A percentile compares a stretch with the other conserved stretches of the same genome.
These are phyloP conservation scores for Benthosema pterotum DNA, from an alignment of 2,797 vertebrate genomes.

Conservation along the genomic window DNA sequence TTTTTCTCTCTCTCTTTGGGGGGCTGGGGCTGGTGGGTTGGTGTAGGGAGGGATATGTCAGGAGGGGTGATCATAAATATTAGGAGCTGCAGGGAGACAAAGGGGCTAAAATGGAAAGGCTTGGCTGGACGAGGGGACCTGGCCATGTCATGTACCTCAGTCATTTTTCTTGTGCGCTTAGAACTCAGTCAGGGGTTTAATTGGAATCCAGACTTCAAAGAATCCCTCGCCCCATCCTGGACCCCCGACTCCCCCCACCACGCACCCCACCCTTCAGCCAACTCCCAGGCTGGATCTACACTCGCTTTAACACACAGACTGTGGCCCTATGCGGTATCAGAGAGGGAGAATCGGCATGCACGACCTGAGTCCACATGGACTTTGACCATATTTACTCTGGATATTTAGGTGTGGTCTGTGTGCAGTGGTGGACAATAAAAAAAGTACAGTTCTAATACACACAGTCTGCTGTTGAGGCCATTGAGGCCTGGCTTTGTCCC, in stretches of 20 bases:
- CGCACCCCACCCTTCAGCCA: conserved; percentile 61
- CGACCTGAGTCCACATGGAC: conserved; percentile 69
- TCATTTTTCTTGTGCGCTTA: conserved; percentile 96
- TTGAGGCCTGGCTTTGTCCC: too few species aligned
- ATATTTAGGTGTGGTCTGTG: conserved; percentile 52
- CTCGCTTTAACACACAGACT: conserved; percentile 59
- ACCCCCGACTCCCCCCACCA: conserved; percentile 62
- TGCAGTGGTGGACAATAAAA: too few species aligned
- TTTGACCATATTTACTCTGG: conserved; percentile 68
- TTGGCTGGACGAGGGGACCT: conserved; percentile 89
- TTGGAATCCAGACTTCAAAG: conserved; percentile 99
- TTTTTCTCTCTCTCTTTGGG: conserved; percentile 41
- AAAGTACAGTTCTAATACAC: too few species aligned
- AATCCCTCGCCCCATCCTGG: conserved; percentile 86
- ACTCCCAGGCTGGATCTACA: conserved; percentile 78
- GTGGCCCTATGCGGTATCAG: conserved; percentile 77
- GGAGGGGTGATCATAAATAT: conserved; percentile 88
- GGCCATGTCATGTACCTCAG: conserved; percentile 93
- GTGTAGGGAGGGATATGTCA: conserved; percentile 80
- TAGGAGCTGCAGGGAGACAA: conserved; percentile 87
- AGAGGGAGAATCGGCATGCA: conserved; percentile 69
- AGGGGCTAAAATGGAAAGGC: conserved; percentile 88
- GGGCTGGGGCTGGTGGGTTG: conserved; percentile 18
- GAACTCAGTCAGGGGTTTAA: conserved; percentile 99
- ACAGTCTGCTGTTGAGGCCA: too few species aligned